A percentile compares a stretch with the other conserved stretches of the same genome.
phyloP scores from a whole-genome alignment of 1,140 invertebrate species.

The Cataglyphis hispanica region DNA sequence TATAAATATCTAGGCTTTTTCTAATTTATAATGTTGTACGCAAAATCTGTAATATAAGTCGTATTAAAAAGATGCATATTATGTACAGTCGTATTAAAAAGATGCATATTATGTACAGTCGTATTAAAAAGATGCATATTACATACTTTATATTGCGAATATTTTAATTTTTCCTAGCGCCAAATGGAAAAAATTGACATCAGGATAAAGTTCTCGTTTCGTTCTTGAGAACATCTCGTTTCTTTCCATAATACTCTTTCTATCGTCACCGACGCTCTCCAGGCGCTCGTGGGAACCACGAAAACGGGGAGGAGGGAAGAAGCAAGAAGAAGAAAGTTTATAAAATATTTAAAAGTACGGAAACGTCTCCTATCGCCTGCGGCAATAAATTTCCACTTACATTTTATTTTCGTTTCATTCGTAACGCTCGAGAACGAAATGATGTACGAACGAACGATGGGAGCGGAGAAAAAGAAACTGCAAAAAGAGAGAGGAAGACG shows the following conservation, averaged over 20 bases:
- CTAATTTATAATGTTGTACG: background rate
- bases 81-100: background rate
- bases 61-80: background rate
- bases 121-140: background rate
- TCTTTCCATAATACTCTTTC: slow-evolving; percentile 72
- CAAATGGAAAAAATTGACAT: slow-evolving; percentile 83
- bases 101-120: background rate
- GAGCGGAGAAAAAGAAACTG: slow-evolving; percentile 59
- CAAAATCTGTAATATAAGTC: background rate
- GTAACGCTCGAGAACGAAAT: slow-evolving; percentile 78
- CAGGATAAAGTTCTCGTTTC: slow-evolving; percentile 77
- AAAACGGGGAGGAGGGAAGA: slow-evolving; percentile 43
- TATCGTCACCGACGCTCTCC: slow-evolving; percentile 64
- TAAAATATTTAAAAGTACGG: slow-evolving; percentile 87
- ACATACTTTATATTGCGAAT: background rate
- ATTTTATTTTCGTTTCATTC: slow-evolving; percentile 86
- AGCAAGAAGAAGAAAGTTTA: slow-evolving; percentile 85
- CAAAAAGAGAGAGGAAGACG: slow-evolving; percentile 58
- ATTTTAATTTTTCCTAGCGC: slow-evolving; percentile 19
- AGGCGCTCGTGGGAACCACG: slow-evolving; percentile 57
- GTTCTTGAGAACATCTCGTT: slow-evolving; percentile 75
- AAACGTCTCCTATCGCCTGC: slow-evolving; percentile 86
- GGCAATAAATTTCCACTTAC: slow-evolving; percentile 87
- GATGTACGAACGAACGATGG: slow-evolving; percentile 69
- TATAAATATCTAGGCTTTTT: slow-evolving; percentile 1